Percentiles rank a stretch among this genome's conserved stretches.
These are phyloP conservation scores for Tachypleus tridentatus DNA, from an alignment of 1,140 invertebrate genomes.

Conservation along the genomic window DNA sequence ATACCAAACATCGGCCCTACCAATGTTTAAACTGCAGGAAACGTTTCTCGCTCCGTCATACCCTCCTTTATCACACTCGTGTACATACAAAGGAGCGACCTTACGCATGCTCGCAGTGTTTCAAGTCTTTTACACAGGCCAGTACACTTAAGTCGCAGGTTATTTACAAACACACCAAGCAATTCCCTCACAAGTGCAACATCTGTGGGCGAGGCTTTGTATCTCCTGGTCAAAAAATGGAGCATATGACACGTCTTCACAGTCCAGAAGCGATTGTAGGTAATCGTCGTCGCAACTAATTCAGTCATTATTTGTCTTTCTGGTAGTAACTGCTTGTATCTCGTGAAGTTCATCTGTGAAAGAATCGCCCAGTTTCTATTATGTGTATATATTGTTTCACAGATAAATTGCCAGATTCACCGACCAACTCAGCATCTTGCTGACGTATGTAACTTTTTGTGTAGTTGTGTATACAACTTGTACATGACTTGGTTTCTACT, in stretches of 20 bases:
- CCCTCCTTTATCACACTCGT: constrained; percentile 19
- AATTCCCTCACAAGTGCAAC: constrained; percentile 19
- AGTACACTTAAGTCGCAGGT: constrained; percentile 19
- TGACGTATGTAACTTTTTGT: too few species aligned
- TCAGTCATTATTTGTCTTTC: too few species aligned
- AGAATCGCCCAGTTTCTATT: too few species aligned
- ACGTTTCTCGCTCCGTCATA: constrained; percentile 19
- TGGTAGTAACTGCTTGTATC: too few species aligned
- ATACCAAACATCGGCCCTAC: constrained; percentile 19
- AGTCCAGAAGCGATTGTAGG: background rate
- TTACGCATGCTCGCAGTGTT: constrained; percentile 15
- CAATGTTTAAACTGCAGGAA: constrained; percentile 20
- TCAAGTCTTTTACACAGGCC: constrained; percentile 17
- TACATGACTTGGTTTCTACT: too few species aligned
- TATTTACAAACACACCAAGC: constrained; percentile 21
- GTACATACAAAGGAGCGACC: constrained; percentile 18
- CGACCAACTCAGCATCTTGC: too few species aligned
- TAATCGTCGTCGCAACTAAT: too few species aligned
- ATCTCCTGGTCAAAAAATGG: constrained; percentile 13
- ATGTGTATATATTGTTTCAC: too few species aligned
- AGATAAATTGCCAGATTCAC: too few species aligned
- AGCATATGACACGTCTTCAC: constrained; percentile 4
- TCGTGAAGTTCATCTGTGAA: too few species aligned
- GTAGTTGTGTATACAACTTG: too few species aligned
- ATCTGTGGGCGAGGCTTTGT: constrained; percentile 20